phyloP scores from a whole-genome alignment of 2,888 invertebrate genomes.

The Laspeyria flexula region DNA sequence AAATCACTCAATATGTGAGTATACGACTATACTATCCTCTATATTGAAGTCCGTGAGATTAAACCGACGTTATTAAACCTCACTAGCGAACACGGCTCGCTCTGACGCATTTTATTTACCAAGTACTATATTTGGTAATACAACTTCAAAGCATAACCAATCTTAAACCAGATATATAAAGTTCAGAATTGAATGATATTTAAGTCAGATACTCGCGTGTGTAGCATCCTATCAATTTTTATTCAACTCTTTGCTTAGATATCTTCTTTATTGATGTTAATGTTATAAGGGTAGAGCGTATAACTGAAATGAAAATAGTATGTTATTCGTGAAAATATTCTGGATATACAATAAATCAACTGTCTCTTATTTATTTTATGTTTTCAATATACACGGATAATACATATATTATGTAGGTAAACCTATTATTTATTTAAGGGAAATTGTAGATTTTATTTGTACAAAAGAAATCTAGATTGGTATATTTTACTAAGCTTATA shows the following conservation, averaged over 20 bases:
- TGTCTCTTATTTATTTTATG: too few relatives aligned
- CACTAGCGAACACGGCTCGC: slow-evolving; percentile 36
- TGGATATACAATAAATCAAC: not conserved
- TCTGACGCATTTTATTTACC: slow-evolving; percentile 44
- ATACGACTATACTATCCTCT: slow-evolving; percentile 40
- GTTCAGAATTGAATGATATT: slow-evolving; percentile 25
- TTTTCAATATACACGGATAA: too few relatives aligned
- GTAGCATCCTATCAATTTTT: slow-evolving; percentile 43
- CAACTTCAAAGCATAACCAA: slow-evolving; percentile 3
- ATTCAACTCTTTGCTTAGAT: slow-evolving; percentile 41
- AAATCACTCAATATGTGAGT: slow-evolving; percentile 36
- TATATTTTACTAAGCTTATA: too few relatives aligned
- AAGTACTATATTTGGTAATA: slow-evolving; percentile 29
- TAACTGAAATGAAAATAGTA: slow-evolving; percentile 24
- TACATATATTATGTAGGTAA: too few relatives aligned
- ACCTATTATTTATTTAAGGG: too few relatives aligned
- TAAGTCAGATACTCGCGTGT: slow-evolving; percentile 32
- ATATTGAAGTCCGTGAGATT: slow-evolving; percentile 62
- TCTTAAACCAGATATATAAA: not conserved
- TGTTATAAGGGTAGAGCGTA: slow-evolving; percentile 25
- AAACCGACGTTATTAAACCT: slow-evolving; percentile 65
- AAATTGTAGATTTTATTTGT: too few relatives aligned
- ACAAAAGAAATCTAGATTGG: too few relatives aligned
- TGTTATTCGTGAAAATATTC: slow-evolving; percentile 13
- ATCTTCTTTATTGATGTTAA: slow-evolving; percentile 43